Evolutionary conservation across 2,888 invertebrate species (phyloP), one percentile per base, ranked within the genome.

Genomic region (Melinaea marsaeus): DNA sequence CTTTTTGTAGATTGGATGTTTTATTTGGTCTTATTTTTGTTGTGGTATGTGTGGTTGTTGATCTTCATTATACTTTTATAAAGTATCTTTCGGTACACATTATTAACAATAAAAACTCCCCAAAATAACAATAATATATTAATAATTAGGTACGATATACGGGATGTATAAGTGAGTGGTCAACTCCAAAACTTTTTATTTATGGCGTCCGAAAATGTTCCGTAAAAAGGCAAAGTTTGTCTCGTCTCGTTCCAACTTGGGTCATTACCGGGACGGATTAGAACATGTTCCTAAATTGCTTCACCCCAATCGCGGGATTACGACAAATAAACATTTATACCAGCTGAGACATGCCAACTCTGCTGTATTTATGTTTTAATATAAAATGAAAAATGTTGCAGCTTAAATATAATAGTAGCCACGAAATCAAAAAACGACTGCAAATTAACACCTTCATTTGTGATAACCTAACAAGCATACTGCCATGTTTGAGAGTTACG

Each of bases 251-350:
- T 48, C 60, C 56, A 63, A 62, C 62, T 62, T 62, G 57, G 57
- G 62, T 64, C 64, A 68, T 68, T 68, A 68, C 46, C 32, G 54
- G 68, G 66, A 64, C 57, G 66, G 68, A 71, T 71, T 69, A 68
- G 62, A 65, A 61, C 63, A 32, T 62, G 62, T 60, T 57, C 55
- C 46, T 33, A 63, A 60, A 67, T 67, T 64, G 66, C 63, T 58
- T 47, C 56, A 63, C 48, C 61, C 61, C 60, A 59, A 64, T 48
- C 55, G 64, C 47, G 34, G 61, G 61, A 67, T 64, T 64, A 64
- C 57, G 48, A 62, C 57, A 22, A 42, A 60, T 60, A 61, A 65
- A 65, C 64, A 67, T 62, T 61, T 57, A 62, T 33, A 45, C 42
- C 51, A 51, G 51, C 22, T 51, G 51, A 51, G 51, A 51, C 32